Base-by-base conservation (phyloP, 2,888 invertebrate genomes). In the Mantis religiosa region DNA sequence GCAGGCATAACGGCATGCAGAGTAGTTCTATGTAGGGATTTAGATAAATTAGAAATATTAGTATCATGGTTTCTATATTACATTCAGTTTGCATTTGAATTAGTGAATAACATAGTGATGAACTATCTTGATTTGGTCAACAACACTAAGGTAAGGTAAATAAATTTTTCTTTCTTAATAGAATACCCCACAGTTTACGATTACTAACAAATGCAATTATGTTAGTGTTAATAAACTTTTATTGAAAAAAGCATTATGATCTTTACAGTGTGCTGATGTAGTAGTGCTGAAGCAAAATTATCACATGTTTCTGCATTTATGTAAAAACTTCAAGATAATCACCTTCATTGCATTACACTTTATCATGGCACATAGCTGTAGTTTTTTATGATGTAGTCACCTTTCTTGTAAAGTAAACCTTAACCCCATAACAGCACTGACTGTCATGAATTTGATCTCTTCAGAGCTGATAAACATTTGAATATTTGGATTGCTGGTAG, bases 1-100 rank as follows among this genome's bases (percentile, higher is more conserved):
- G 84, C 87, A 87, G 81, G 82, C 28, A 87, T 87, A 81, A 87
- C 82, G 87, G 87, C 87, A 87, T 87, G 87, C 87, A 82, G 84
- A 34, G 87, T 85, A 87, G 87, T 87, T 25, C 14, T 82, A 82
- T 84, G 30, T 87, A 87, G 87, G 81, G 85, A 28, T 27, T 85
- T 85, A 85, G 47, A 54, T 84, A 14, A 27, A 81, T 15, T 87
- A 87, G 87, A 87, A 28, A 30, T 84, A 84, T 20, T 30, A 84
- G 84, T 30, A 28, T 30, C 12, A 84, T 28, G 34, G 30, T 30
- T 30, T 84, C 54, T 20, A 71, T 71, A 71, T 71, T 71, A 71
- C 25, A 71, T 71, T 71, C 20, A 71, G 54, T 71, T 71, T 71
- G 54, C 54, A 71, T 71, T 71, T 71, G 54, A 71, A 71, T 71